Evolutionary conservation across 2,888 invertebrate genomes (phyloP).

Genomic region (Brachyopa scutellaris): DNA sequence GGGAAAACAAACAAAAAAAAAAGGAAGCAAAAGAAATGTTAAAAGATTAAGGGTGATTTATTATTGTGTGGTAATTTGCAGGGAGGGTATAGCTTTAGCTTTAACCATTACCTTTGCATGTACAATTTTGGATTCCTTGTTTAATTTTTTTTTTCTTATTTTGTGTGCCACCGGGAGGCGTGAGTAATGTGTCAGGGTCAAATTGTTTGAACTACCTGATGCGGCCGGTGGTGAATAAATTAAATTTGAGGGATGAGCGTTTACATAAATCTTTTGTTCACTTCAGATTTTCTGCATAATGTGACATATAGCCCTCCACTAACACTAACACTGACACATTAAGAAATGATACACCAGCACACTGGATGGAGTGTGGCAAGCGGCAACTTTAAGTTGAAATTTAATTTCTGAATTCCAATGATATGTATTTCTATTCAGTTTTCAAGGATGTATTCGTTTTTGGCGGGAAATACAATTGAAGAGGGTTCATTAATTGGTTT

Average conservation of each 20-base stretch:
- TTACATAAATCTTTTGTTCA: conserved; percentile 54
- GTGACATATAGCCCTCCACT: no score
- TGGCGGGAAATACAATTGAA: no score
- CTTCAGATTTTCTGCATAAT: conserved; percentile 30
- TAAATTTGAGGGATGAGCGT: conserved; percentile 31
- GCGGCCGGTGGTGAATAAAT: conserved; percentile 62
- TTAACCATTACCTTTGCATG: conserved; percentile 22
- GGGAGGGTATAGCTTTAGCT: conserved; percentile 39
- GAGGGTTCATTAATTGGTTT: neutral
- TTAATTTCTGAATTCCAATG: no score
- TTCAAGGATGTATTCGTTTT: no score
- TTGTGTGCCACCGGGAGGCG: neutral
- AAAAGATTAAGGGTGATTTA: conserved; percentile 70
- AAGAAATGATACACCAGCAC: no score
- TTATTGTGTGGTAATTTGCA: conserved; percentile 72
- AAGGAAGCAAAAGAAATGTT: conserved; percentile 7
- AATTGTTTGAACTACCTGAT: conserved; percentile 54
- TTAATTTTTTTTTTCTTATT: conserved; percentile 18
- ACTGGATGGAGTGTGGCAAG: no score
- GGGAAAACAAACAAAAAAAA: conserved; percentile 9
- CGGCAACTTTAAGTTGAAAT: no score
- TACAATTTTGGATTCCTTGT: conserved; percentile 55
- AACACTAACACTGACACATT: conserved; percentile 16
- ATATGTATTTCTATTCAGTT: no score
- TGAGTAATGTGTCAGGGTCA: conserved; percentile 62